A percentile compares a stretch with the other conserved stretches of the same genome.
Evolutionary conservation across 2,888 invertebrate genomes (phyloP).

Genomic region (Glomeris marginata): DNA sequence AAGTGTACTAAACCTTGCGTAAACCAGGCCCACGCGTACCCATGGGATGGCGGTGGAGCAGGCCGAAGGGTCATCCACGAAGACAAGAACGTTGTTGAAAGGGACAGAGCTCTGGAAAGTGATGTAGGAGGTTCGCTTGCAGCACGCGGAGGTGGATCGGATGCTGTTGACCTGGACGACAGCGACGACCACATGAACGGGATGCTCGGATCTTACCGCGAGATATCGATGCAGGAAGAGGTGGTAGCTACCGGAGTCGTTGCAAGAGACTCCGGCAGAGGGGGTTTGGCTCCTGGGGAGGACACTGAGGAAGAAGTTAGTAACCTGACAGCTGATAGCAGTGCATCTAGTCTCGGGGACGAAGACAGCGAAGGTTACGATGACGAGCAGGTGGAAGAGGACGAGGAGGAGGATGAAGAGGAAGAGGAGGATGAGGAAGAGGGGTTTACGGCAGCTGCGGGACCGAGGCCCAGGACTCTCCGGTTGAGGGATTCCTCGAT

Average conservation of each 20-base stretch:
- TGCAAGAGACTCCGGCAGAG: background rate
- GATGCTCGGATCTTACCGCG: conserved; percentile 12
- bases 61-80: too few species aligned
- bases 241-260: background rate
- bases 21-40: too few species aligned
- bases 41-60: too few species aligned
- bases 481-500: too few species aligned
- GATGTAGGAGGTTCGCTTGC: background rate
- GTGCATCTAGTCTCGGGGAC: background rate
- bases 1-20: too few species aligned
- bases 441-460: too few species aligned
- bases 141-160: background rate
- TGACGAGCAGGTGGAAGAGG: background rate
- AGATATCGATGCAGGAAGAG: conserved; percentile 14
- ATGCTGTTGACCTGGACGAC: conserved; percentile 11
- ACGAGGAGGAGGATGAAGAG: background rate
- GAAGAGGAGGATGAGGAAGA: background rate
- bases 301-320: conserved; percentile 15
- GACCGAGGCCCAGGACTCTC: too few species aligned
- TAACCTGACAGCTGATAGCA: conserved; percentile 13
- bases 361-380: background rate
- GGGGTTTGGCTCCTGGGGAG: conserved; percentile 1
- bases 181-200: conserved; percentile 16
- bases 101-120: too few species aligned
- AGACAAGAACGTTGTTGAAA: too few species aligned